These are phyloP conservation scores for Tethya wilhelma DNA, from an alignment of 37 sponge, comb jelly and placozoan genomes.

Conservation along the genomic window DNA sequence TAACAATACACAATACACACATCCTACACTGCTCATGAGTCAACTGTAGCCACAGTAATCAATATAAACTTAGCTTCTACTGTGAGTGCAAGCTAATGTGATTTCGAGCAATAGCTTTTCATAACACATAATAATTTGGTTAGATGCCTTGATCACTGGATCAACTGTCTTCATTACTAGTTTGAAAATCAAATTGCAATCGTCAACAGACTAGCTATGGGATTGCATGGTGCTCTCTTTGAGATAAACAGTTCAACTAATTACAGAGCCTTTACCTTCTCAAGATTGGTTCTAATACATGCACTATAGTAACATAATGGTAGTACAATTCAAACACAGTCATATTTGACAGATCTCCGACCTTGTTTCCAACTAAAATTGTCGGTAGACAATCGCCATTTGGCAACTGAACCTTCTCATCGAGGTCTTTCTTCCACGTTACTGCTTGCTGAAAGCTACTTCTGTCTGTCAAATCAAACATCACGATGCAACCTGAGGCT, in stretches of 20 bases:
- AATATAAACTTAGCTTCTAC: neutral
- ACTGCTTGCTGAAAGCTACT: conserved; percentile 35
- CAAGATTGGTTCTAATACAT: neutral
- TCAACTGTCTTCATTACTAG: too few relatives aligned
- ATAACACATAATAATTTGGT: too few relatives aligned
- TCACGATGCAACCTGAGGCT: conserved; percentile 70
- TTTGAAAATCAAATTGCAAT: too few relatives aligned
- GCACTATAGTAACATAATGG: neutral
- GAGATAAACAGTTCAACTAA: too few relatives aligned
- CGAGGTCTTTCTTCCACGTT: conserved; percentile 64
- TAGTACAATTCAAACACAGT: neutral
- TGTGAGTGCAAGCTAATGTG: too few relatives aligned
- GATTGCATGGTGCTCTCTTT: too few relatives aligned
- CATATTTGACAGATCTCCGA: conserved; percentile 8
- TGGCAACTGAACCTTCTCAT: conserved; percentile 54
- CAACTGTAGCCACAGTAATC: neutral
- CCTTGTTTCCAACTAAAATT: conserved; percentile 71
- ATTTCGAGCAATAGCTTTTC: too few relatives aligned
- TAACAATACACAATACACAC: neutral
- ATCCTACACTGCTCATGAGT: neutral
- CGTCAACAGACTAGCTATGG: too few relatives aligned
- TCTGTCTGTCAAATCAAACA: conserved; percentile 66
- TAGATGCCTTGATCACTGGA: too few relatives aligned
- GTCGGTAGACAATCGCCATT: conserved; percentile 48
- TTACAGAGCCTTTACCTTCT: neutral